Conservation (phyloP, 2,113 vertebrate species). For the Neomonachus schauinslandi region DNA sequence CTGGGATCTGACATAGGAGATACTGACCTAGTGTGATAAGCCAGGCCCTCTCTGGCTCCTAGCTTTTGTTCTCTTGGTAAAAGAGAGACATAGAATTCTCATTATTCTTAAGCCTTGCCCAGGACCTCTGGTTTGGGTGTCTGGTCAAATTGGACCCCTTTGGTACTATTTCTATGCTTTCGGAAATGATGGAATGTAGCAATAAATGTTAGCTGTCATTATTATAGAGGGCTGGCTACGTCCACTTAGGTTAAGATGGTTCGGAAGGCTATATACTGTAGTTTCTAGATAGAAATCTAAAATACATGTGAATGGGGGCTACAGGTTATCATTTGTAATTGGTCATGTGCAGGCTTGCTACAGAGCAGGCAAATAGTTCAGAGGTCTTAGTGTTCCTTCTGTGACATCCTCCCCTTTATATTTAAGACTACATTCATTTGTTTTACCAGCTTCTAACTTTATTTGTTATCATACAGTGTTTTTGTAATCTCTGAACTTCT, state of each 20-base stretch:
- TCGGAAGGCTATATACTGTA: neutral
- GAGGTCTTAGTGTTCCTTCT: neutral
- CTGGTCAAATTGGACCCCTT: neutral
- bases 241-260: neutral
- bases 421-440: neutral
- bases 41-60: neutral
- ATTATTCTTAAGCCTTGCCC: neutral
- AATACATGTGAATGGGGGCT: neutral
- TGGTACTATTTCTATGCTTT: neutral
- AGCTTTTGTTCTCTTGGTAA: neutral
- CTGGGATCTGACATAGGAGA: neutral
- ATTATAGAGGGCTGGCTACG: neutral
- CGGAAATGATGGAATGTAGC: neutral
- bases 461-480: neutral
- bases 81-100: neutral
- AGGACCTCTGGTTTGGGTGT: neutral
- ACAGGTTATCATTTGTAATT: neutral
- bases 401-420: neutral
- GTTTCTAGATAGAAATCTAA: slow-evolving; percentile 1
- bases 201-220: neutral
- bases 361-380: neutral
- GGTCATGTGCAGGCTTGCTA: neutral
- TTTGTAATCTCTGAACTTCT: neutral
- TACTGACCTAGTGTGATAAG: neutral
- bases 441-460: neutral